Evolutionary conservation across 1,140 invertebrate genomes (phyloP), one percentile per base, ranked within the genome.

Genomic region (Eulimnadia texana): DNA sequence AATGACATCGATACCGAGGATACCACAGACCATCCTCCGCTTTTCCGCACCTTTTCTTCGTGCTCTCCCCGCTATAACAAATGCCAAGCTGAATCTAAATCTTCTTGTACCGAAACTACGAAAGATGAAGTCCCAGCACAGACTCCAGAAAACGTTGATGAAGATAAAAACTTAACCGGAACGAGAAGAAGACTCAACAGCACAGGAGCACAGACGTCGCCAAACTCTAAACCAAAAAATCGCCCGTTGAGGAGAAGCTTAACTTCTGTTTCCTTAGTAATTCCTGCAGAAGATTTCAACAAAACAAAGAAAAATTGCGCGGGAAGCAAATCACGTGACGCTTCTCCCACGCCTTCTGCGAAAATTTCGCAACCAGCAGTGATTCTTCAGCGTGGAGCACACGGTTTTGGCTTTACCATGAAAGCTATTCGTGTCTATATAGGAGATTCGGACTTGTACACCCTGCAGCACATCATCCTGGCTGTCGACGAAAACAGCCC

Each of bases 381-480:
- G 29, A 91, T 97, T 50, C 88, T 98, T 47, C 79, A 90, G 47
- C 81, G 90, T 68, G 91, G 93, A 2, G 87, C 93, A 0, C 81
- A 86, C 68, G 94, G 94, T 0, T 97, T 95, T 76, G 95, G 95
- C 9, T 98, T 98, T 73, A 95, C 90, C 0, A 85, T 98, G 13
- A 84, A 93, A 68, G 95, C 93, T 2, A 94, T 98, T 63, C 79
- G 93, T 20, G 95, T 98, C 1, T 98, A 96, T 72, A 92, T 93
- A 72, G 94, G 94, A 0, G 92, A 98, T 66, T 87, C 87, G 10
- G 91, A 98, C 74, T 91, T 93, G 68, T 98, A 96, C 72, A 97
- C 92, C 3, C 91, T 98, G 80, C 93, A 98, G 72, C 94, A 98
- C 78, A 76, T 97, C 62, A 93, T 98, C 13, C 93, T 93, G 79